A percentile compares a stretch with the other conserved stretches of the same genome.
Conservation (phyloP, 2,797 vertebrate species). For the Sebastes reedi region DNA sequence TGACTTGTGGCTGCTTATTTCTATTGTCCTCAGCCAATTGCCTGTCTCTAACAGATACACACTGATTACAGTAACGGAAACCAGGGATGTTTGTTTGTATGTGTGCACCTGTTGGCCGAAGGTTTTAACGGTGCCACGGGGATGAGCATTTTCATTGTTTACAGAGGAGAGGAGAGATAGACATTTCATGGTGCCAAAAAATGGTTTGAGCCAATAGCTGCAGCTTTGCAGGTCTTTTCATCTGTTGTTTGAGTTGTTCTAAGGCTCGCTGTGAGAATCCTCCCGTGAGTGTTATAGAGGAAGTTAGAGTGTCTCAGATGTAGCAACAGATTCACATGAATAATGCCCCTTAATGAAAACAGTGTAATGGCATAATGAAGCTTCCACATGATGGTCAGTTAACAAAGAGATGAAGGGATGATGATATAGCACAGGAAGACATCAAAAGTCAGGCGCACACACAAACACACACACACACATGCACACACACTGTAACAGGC, state of each 20-base stretch:
- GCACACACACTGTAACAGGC: constrained; percentile 9
- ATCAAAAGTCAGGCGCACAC: constrained; percentile 48
- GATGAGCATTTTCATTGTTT: constrained; percentile 44
- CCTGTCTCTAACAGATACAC: constrained; percentile 18
- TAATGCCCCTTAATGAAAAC: constrained; percentile 70
- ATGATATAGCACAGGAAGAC: constrained; percentile 49
- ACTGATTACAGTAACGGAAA: constrained; percentile 36
- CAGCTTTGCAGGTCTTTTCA: constrained; percentile 49
- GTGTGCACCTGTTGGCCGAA: constrained; percentile 22
- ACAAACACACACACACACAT: neutral
- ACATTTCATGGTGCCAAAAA: constrained; percentile 53
- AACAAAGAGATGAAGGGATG: constrained; percentile 62
- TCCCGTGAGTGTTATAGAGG: constrained; percentile 36
- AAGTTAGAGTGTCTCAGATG: constrained; percentile 48
- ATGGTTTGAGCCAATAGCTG: constrained; percentile 18
- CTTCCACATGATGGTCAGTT: constrained; percentile 63
- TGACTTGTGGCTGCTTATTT: neutral
- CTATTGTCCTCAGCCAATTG: neutral
- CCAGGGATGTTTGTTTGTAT: constrained; percentile 11
- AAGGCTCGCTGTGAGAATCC: constrained; percentile 53
- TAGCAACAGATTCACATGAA: constrained; percentile 60
- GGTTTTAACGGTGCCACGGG: constrained; percentile 36
- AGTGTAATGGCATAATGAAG: constrained; percentile 71
- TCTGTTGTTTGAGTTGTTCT: constrained; percentile 47
- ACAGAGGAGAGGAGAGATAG: constrained; percentile 39